A percentile compares a stretch with the other conserved stretches of the same genome.
Evolutionary conservation across 2,888 invertebrate species (phyloP).

Genomic region (Cephonodes hylas): DNA sequence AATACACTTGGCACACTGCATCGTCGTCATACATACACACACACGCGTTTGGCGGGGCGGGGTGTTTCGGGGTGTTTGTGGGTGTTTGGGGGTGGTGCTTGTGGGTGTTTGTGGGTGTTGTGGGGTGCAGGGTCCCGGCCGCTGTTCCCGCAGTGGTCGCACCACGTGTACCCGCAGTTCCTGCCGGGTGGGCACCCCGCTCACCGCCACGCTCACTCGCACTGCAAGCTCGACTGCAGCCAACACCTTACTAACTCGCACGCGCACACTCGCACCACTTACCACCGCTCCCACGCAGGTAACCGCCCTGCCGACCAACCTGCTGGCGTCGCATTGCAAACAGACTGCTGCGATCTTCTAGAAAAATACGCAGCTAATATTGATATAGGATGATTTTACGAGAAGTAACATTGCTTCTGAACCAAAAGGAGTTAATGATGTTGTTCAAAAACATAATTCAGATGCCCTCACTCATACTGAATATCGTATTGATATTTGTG

Average conservation of each 20-base stretch:
- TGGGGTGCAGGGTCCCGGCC: constrained; percentile 85
- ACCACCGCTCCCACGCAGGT: constrained; percentile 80
- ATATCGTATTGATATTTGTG: too few relatives aligned
- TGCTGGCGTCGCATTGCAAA: constrained; percentile 49
- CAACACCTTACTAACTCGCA: constrained; percentile 76
- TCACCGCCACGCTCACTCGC: constrained; percentile 79
- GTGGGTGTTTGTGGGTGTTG: neutral
- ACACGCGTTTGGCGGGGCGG: too few relatives aligned
- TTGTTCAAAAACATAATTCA: too few relatives aligned
- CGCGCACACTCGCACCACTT: constrained; percentile 78
- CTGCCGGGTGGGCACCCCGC: constrained; percentile 93
- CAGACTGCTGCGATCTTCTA: neutral
- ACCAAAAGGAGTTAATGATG: too few relatives aligned
- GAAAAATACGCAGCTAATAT: neutral
- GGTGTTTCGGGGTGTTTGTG: too few relatives aligned
- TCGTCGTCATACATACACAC: constrained; percentile 31
- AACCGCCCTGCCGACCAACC: constrained; percentile 60
- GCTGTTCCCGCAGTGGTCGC: constrained; percentile 96
- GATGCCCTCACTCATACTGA: too few relatives aligned
- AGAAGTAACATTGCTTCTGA: too few relatives aligned
- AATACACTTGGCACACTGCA: constrained; percentile 57
- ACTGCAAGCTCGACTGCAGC: constrained; percentile 79
- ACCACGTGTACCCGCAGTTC: constrained; percentile 97
- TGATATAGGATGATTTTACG: neutral
- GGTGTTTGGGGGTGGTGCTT: too few relatives aligned